Base-by-base conservation (phyloP, 2,113 vertebrate species). In the Telmatochromis sp. region DNA sequence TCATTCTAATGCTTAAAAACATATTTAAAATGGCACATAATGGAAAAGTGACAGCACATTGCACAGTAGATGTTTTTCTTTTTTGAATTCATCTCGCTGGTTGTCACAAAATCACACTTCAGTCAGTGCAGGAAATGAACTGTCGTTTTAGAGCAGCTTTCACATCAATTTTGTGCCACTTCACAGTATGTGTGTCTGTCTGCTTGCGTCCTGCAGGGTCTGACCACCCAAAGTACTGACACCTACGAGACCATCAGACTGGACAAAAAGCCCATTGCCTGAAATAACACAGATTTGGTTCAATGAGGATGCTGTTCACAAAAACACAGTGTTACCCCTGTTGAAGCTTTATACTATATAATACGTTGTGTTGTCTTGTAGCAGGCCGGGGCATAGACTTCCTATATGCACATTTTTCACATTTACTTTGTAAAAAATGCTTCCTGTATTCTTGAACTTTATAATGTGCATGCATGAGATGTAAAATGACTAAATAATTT, bases 211-310 rank as follows among this genome's bases (percentile, higher is more conserved):
- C 11, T 73, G 35, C 88, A 96, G 96, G 95, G 92, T 73, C 86
- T 96, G 83, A 65, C 81, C 4, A 45, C 45, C 6, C 80, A n/a
- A 1, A 89, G 15, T 5, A 9, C 8, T 5, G 96, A 96, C 33
- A 91, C 89, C 73, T 96, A 96, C 4, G 95, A 96, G 79, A 96
- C 93, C 37, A 94, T 96, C 83, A 65, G 14, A 9, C 33, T 54
- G 19, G 83, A 94, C 6, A 96, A 96, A 31, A 88, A 91, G 57
- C 12, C 84, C 0, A 60, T 89, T 1, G 42, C 71, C 9, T 94
- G 79, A 95, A 95, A 11, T 1, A 19, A 10, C 7, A 50, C 12
- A 37, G n/a, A 14, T 10, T 8, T 2, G 63, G 12, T 45, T 51
- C 23, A 80, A 68, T 35, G 33, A 65, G 17, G 71, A 85, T 2